These are phyloP conservation scores for Glaucomys volans DNA, from an alignment of 2,113 vertebrate genomes.

Conservation along the genomic window DNA sequence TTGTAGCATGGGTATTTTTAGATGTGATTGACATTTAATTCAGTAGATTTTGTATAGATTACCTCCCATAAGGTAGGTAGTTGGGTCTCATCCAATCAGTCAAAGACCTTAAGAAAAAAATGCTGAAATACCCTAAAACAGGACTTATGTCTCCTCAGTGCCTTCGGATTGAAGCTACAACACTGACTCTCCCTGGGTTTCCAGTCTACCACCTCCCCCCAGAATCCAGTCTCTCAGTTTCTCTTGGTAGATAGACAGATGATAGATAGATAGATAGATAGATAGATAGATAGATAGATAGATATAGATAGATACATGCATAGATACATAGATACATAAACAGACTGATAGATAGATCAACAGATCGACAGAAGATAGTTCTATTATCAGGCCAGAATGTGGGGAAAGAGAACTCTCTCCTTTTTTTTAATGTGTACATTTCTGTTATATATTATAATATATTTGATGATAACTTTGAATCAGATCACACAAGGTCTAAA, in stretches of 20 bases:
- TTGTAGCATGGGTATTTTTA: background rate
- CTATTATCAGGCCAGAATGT: background rate
- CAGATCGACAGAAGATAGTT: background rate
- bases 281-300: background rate
- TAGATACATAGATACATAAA: background rate
- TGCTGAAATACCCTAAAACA: background rate
- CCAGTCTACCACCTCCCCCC: background rate
- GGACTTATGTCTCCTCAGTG: fast-evolving
- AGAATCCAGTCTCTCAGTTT: background rate
- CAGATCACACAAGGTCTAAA: background rate
- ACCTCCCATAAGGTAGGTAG: background rate
- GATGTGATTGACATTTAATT: background rate
- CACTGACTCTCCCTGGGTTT: background rate
- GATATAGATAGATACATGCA: background rate
- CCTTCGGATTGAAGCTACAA: background rate
- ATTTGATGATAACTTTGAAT: background rate
- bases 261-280: background rate
- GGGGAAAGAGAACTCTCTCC: background rate
- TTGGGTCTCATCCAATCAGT: background rate
- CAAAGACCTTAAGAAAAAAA: background rate
- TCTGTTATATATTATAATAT: background rate
- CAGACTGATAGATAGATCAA: background rate
- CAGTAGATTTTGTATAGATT: background rate
- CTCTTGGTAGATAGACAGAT: background rate
- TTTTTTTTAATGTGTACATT: background rate